phyloP scores from a whole-genome alignment of 2,113 vertebrate genomes.

The Passer domesticus region DNA sequence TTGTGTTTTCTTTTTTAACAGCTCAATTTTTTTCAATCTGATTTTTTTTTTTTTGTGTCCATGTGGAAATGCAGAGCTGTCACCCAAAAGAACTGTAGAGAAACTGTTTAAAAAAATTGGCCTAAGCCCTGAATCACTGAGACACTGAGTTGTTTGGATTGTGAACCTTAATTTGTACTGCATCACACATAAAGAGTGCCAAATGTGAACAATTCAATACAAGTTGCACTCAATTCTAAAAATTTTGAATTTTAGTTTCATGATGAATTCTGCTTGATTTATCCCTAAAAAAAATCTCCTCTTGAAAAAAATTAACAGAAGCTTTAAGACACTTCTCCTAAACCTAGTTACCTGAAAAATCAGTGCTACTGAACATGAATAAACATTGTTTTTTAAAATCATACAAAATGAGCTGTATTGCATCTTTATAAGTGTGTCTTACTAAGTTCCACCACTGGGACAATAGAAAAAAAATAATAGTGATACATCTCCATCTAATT shows the following conservation, averaged over 20 bases:
- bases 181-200: neutral
- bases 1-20: neutral
- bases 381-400: neutral
- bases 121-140: neutral
- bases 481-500: neutral
- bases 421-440: neutral
- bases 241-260: neutral
- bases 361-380: neutral
- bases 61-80: neutral
- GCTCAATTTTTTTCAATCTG: neutral
- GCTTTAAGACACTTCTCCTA: neutral
- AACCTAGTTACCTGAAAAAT: neutral
- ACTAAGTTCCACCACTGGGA: neutral
- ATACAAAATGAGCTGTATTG: neutral
- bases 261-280: neutral
- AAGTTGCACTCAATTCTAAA: neutral
- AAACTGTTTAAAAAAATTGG: neutral
- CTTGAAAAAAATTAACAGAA: neutral
- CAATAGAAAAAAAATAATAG: neutral
- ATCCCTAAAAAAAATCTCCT: neutral
- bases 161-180: neutral
- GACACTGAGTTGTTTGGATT: neutral
- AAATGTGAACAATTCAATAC: neutral
- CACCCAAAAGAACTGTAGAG: neutral
- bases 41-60: neutral